Conservation (phyloP, 2,113 vertebrate species). For the Oncorhynchus kisutch region DNA sequence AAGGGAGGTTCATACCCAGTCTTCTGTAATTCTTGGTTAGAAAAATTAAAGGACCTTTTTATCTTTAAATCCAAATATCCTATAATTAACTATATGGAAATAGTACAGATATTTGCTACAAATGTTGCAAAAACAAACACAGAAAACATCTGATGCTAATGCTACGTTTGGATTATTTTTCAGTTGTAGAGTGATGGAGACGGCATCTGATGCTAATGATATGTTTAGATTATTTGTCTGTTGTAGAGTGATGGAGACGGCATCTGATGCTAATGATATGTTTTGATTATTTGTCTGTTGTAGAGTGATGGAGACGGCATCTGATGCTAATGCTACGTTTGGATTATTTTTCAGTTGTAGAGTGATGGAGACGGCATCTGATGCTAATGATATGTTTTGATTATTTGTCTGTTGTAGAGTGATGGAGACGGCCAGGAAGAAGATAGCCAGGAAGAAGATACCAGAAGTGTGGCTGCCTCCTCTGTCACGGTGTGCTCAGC, state of each 20-base stretch:
- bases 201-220: too few relatives aligned
- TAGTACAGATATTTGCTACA: not conserved
- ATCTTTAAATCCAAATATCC: not conserved
- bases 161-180: conserved; percentile 7
- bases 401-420: conserved; percentile 37
- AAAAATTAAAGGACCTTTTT: conserved; percentile 16
- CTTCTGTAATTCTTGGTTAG: conserved; percentile 19
- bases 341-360: conserved; percentile 31
- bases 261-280: too few relatives aligned
- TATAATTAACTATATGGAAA: not conserved
- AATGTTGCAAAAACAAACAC: too few relatives aligned
- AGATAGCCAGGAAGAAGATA: conserved; percentile 58
- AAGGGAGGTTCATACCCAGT: conserved; percentile 31
- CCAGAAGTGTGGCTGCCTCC: conserved; percentile 49
- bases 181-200: conserved; percentile 27
- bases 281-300: conserved; percentile 24
- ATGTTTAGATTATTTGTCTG: conserved; percentile 16
- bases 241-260: conserved; percentile 42
- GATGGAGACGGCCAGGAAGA: conserved; percentile 9
- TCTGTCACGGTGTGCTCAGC: conserved; percentile 51
- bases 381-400: not conserved
- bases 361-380: conserved; percentile 32
- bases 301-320: conserved; percentile 40
- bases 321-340: not conserved
- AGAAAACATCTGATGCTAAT: not conserved